These are phyloP conservation scores for Proterorhinus semilunaris DNA, from an alignment of 2,113 vertebrate species.

Conservation along the genomic window DNA sequence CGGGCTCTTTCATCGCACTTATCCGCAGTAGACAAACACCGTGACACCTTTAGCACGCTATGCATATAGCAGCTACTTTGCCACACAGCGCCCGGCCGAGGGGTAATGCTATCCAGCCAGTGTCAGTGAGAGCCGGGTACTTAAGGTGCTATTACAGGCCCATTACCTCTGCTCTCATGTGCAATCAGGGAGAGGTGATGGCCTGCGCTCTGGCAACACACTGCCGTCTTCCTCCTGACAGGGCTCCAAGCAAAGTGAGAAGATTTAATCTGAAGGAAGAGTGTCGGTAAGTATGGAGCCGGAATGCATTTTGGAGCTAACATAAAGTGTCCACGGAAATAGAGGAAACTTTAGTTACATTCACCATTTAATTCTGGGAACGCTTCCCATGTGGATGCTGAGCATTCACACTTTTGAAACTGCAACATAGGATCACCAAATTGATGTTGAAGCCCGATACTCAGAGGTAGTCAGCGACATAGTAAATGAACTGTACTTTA, in stretches of 20 bases:
- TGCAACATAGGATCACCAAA: not conserved
- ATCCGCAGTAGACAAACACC: constrained; percentile 46
- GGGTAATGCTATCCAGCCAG: constrained; percentile 70
- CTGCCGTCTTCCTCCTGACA: constrained; percentile 81
- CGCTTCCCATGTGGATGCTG: not conserved
- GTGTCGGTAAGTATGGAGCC: constrained; percentile 26
- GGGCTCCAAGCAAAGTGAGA: constrained; percentile 48
- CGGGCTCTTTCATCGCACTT: constrained; percentile 42
- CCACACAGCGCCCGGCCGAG: constrained; percentile 41
- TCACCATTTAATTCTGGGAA: constrained; percentile 6
- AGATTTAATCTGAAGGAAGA: constrained; percentile 63
- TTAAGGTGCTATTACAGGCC: constrained; percentile 76
- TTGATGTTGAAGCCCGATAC: not conserved
- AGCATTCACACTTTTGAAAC: not conserved
- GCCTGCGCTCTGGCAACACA: constrained; percentile 84
- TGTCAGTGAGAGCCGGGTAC: constrained; percentile 74
- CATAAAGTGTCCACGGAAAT: constrained; percentile 12
- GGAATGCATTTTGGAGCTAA: constrained; percentile 15
- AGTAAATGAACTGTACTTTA: no score
- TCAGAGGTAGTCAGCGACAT: no score
- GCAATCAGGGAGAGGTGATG: constrained; percentile 77
- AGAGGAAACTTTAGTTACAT: constrained; percentile 10
- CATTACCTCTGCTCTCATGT: constrained; percentile 76
- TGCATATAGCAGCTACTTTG: constrained; percentile 23
- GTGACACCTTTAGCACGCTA: constrained; percentile 37